Percentiles rank a stretch among this genome's conserved stretches.
These are phyloP conservation scores for Cyclophora albipunctata DNA, from an alignment of 2,888 invertebrate species.

Conservation along the genomic window DNA sequence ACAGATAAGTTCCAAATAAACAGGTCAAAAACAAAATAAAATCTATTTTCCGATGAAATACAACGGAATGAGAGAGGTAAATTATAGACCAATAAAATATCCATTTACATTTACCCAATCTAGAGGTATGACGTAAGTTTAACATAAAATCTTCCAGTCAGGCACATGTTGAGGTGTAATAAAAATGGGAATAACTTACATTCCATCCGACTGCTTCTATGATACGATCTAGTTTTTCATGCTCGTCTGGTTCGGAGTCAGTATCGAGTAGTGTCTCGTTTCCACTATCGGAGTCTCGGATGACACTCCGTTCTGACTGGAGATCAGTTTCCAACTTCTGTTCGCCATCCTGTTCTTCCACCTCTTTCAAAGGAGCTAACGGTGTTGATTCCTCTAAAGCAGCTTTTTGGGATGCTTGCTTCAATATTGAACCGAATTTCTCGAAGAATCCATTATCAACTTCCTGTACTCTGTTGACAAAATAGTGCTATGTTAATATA, in stretches of 20 bases:
- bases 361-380: constrained; percentile 67
- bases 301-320: constrained; percentile 52
- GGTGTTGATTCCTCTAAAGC: constrained; percentile 74
- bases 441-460: constrained; percentile 90
- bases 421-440: constrained; percentile 84
- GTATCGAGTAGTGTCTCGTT: constrained; percentile 76
- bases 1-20: too few relatives aligned
- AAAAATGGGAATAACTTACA: constrained; percentile 64
- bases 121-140: constrained; percentile 13
- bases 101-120: constrained; percentile 11
- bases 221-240: constrained; percentile 77
- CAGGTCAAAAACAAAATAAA: too few relatives aligned
- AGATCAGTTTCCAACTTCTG: constrained; percentile 48
- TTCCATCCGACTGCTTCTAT: constrained; percentile 82
- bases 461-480: constrained; percentile 82
- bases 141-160: constrained; percentile 10
- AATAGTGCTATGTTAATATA: neutral
- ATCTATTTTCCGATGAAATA: too few relatives aligned
- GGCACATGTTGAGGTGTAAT: constrained; percentile 7
- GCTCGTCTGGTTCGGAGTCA: constrained; percentile 80
- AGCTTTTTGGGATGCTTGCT: constrained; percentile 77
- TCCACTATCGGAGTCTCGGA: constrained; percentile 66
- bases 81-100: constrained; percentile 2
- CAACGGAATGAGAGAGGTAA: too few relatives aligned
- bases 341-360: constrained; percentile 60